Evolutionary conservation across 2,888 invertebrate genomes (phyloP).

Genomic region (Campoplex nolae): DNA sequence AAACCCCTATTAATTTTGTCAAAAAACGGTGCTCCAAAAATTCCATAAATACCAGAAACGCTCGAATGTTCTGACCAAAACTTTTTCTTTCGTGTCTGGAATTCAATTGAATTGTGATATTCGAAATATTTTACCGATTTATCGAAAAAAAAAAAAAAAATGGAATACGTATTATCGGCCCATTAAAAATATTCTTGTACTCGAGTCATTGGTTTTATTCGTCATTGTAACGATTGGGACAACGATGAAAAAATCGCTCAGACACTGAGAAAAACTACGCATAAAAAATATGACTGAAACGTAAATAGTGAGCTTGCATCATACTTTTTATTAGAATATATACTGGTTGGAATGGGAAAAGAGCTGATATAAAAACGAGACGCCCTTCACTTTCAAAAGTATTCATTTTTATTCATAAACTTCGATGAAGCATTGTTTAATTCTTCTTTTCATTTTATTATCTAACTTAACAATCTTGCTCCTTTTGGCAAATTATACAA

Average conservation of each 20-base stretch:
- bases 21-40: too few relatives aligned
- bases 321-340: constrained; percentile 2
- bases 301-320: constrained; percentile 7
- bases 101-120: not conserved
- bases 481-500: constrained; percentile 14
- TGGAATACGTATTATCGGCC: not conserved
- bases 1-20: too few relatives aligned
- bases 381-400: constrained; percentile 20
- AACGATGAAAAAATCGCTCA: not conserved
- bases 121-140: not conserved
- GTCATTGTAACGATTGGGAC: not conserved
- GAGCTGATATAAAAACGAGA: not conserved
- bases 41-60: not conserved
- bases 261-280: constrained; percentile 21
- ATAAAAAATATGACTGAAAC: not conserved
- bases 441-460: constrained; percentile 7
- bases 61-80: not conserved
- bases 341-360: not conserved
- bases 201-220: not conserved
- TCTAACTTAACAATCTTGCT: constrained; percentile 10
- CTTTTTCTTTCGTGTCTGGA: not conserved
- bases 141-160: not conserved
- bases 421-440: not conserved
- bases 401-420: constrained; percentile 16
- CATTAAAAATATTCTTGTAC: not conserved